phyloP scores from a whole-genome alignment of 2,888 invertebrate genomes.

The Cacoxenus indagator region DNA sequence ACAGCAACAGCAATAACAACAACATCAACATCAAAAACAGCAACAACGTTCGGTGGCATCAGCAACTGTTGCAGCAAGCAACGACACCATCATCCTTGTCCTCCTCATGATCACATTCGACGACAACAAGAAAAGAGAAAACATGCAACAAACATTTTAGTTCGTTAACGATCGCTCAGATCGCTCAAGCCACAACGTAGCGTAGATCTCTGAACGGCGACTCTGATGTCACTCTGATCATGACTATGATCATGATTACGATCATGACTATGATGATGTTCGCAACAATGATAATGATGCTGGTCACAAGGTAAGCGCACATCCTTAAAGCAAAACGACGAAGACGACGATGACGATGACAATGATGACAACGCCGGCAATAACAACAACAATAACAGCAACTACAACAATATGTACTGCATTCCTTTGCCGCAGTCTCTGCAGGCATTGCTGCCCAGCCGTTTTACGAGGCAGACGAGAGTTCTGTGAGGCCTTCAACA shows the following conservation, averaged over 20 bases:
- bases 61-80: constrained; percentile 12
- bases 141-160: constrained; percentile 25
- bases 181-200: neutral
- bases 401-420: constrained; percentile 25
- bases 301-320: neutral
- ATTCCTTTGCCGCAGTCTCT: constrained; percentile 12
- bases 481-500: constrained; percentile 10
- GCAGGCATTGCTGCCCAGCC: neutral
- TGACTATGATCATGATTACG: neutral
- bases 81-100: neutral
- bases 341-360: neutral
- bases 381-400: neutral
- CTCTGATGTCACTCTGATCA: neutral
- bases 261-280: neutral
- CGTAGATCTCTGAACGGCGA: neutral
- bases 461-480: neutral
- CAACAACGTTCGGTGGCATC: neutral
- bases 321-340: neutral
- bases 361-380: neutral
- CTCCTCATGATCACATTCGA: too few species aligned
- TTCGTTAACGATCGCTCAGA: constrained; percentile 32
- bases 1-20: constrained; percentile 22
- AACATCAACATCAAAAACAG: constrained; percentile 23
- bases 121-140: neutral
- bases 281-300: neutral